Evolutionary conservation across 2,113 vertebrate species (phyloP), one percentile per base, ranked within the genome.

Genomic region (Poicephalus meyeri): DNA sequence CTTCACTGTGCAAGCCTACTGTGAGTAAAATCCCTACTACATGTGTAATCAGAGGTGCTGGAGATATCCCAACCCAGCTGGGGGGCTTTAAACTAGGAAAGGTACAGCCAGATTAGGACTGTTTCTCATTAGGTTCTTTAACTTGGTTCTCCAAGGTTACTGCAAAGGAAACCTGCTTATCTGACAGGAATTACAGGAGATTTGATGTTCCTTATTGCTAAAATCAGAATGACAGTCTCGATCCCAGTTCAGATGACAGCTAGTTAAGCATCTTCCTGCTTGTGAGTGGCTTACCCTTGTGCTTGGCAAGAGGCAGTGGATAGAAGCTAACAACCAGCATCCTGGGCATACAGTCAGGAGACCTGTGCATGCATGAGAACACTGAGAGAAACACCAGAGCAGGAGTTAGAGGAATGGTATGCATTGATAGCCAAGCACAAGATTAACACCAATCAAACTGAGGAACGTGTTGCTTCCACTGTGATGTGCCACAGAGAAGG

Each of bases 291-390:
- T 88, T 25, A 13, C 15, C 53, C 44, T 37, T 8, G 39, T 41
- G 56, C 42, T 64, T 41, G 69, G 46, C 64, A 29, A 29, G 44
- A 52, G 56, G 47, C 47, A 63, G 7, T 4, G 1, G 60, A 28
- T 2, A 39, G 61, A 64, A 64, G 31, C 60, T 31, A 37, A 42
- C 7, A 72, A 74, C 53, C 44, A 29, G 9, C 10, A 44, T 20
- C 35, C 21, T n/a, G 44, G 29, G 14, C 78, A 35, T n/a, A 16
- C 21, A 9, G 19, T 5, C 58, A 47, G 58, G 50, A 2, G 16
- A n/a, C 33, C 61, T 35, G 19, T 3, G 37, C 14, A 0, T 1
- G 3, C 5, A 2, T 63, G 55, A 39, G 29, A 55, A n/a, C 76
- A 69, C 49, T 29, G 25, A 74, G 42, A 72, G 44, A 14, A 42